Evolutionary conservation across 2,888 invertebrate genomes (phyloP), one percentile per base, ranked within the genome.

Genomic region (Oscheius sp.): DNA sequence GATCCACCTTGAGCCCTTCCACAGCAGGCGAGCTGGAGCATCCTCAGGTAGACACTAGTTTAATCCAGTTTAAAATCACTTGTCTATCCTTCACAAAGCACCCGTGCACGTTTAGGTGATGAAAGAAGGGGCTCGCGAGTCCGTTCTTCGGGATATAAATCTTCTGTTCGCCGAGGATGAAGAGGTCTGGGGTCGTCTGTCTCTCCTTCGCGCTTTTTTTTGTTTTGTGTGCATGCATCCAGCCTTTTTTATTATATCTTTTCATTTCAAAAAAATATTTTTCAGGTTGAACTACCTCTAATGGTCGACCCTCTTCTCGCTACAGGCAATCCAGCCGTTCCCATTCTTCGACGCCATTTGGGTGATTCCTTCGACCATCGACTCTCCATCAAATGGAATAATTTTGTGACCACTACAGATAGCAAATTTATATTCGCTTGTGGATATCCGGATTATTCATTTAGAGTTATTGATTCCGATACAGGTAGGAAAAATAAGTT

Each of bases 391-490:
- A 91, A 93, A 72, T 92, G 93, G 83, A 94, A 93, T 88, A 95
- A 95, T 87, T 98, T 97, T 89, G 94, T 97, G 30, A 95, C 95
- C 28, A 97, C 97, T 0, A 95, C 97, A 1, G 98, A 99, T 88
- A 95, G 95, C 85, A 84, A 94, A 75, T 95, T 94, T 88, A 91
- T 99, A 78, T 93, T 99, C 77, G 95, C 97, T 0, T 95, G 95
- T 86, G 98, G 98, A 63, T 98, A 97, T 89, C 97, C 97, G 94
- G 98, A 99, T 87, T 97, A 97, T 88, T 95, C 95, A 88, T 98
- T 98, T 89, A 89, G 98, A 6, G 94, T 98, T 20, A 97, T 96
- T 88, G 93, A 93, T 51, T 94, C 96, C 0, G 98, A 98, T 86
- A 93, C 94, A 70, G 94, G 94, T 93, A 6, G 38, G 70, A 36